These are phyloP conservation scores for Linurgus olivaceus DNA, from an alignment of 2,797 vertebrate genomes.

Conservation along the genomic window DNA sequence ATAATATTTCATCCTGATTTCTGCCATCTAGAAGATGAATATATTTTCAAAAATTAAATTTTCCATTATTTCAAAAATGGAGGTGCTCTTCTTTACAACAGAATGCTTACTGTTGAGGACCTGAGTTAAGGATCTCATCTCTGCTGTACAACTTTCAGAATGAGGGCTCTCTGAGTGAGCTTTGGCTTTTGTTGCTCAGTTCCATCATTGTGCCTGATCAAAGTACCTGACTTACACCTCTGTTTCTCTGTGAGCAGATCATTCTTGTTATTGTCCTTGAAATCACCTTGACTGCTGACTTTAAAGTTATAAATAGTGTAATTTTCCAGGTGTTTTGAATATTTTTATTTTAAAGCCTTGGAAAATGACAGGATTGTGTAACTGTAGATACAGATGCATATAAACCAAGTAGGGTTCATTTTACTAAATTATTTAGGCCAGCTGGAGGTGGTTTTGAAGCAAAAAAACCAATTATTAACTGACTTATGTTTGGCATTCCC, in stretches of 20 bases:
- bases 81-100: background rate
- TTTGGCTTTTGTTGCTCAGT: background rate
- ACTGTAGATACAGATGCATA: background rate
- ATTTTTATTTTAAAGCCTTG: background rate
- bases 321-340: background rate
- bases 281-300: background rate
- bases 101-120: background rate
- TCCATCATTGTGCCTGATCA: background rate
- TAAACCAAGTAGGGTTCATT: background rate
- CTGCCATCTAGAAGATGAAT: background rate
- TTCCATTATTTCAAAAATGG: background rate
- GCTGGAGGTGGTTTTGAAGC: background rate
- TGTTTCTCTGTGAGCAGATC: background rate
- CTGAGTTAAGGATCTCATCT: background rate
- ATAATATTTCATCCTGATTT: background rate
- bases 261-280: background rate
- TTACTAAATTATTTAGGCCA: background rate
- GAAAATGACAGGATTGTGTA: background rate
- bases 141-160: background rate
- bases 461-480: background rate
- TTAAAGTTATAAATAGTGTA: background rate
- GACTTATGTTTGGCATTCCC: background rate
- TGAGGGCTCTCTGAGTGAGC: background rate
- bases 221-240: background rate
- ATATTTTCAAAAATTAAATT: background rate